These are phyloP conservation scores for Drosophila pseudotalamancana DNA, from an alignment of 2,888 invertebrate genomes.

Conservation along the genomic window DNA sequence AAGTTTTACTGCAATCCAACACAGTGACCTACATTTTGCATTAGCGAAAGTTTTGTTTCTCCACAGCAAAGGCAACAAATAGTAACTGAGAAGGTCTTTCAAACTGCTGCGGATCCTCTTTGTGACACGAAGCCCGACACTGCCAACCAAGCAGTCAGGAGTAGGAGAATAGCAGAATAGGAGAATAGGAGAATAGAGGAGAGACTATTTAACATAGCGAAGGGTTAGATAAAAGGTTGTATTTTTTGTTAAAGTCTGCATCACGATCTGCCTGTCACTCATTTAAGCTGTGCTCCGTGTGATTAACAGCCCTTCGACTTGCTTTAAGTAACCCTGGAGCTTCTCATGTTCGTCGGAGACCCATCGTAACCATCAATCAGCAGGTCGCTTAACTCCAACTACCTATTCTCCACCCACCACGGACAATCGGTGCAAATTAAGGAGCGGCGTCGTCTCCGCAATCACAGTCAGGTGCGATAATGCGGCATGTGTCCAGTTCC, in stretches of 20 bases:
- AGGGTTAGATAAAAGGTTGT: too few species aligned
- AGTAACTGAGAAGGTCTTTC: slow-evolving; percentile 21
- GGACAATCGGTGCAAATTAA: slow-evolving; percentile 42
- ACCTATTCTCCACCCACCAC: neutral
- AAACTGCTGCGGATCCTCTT: slow-evolving; percentile 1
- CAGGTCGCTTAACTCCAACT: slow-evolving; percentile 37
- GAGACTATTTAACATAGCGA: too few species aligned
- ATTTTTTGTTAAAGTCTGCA: too few species aligned
- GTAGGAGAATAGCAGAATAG: too few species aligned
- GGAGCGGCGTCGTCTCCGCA: slow-evolving; percentile 41
- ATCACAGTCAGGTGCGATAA: slow-evolving; percentile 70
- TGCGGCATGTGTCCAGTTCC: slow-evolving; percentile 35
- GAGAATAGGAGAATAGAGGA: too few species aligned
- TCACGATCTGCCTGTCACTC: neutral
- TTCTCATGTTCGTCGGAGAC: neutral
- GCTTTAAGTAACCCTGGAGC: neutral
- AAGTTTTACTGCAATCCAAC: slow-evolving; percentile 60
- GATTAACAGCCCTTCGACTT: neutral
- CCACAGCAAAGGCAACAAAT: slow-evolving; percentile 26
- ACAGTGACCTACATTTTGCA: slow-evolving; percentile 64
- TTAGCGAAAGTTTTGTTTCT: slow-evolving; percentile 57
- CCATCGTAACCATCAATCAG: slow-evolving; percentile 48
- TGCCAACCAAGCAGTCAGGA: too few species aligned
- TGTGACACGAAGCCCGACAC: neutral
- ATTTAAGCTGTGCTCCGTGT: neutral